A percentile compares a stretch with the other conserved stretches of the same genome.
Conservation (phyloP, 2,113 vertebrate genomes). For the Apteryx mantelli region DNA sequence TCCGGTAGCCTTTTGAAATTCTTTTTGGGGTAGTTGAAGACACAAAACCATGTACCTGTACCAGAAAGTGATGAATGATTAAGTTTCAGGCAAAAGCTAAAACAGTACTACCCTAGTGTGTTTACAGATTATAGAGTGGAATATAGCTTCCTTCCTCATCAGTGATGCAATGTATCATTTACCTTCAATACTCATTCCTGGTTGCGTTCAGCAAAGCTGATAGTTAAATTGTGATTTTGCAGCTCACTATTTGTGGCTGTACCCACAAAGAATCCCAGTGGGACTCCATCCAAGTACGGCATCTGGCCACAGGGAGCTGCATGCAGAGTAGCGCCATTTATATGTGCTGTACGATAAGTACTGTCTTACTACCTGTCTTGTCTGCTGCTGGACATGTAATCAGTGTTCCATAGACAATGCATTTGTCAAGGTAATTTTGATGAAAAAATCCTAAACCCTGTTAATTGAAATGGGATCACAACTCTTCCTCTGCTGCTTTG, state of each 20-base stretch:
- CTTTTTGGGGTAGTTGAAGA: neutral
- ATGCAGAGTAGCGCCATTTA: constrained; percentile 4
- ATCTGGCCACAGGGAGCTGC: constrained; percentile 10
- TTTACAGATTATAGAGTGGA: neutral
- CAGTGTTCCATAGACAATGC: neutral
- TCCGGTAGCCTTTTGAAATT: neutral
- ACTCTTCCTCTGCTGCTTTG: neutral
- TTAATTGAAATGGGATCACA: neutral
- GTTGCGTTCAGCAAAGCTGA: neutral
- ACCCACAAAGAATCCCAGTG: neutral
- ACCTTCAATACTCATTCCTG: neutral
- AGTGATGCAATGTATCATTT: neutral
- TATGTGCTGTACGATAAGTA: neutral
- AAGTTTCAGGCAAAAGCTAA: neutral
- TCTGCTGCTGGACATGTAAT: neutral
- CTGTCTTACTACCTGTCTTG: constrained; percentile 8
- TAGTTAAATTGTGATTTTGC: neutral
- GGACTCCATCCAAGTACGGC: neutral
- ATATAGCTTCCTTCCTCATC: neutral
- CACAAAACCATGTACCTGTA: fast-evolving
- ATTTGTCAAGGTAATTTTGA: neutral
- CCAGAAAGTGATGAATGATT: neutral
- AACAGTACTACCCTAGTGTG: neutral
- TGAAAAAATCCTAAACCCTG: neutral
- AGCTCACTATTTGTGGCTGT: neutral